Evolutionary conservation across 92 coral and sea anemone genomes (phyloP).

Genomic region (Zoanthus solanderi): DNA sequence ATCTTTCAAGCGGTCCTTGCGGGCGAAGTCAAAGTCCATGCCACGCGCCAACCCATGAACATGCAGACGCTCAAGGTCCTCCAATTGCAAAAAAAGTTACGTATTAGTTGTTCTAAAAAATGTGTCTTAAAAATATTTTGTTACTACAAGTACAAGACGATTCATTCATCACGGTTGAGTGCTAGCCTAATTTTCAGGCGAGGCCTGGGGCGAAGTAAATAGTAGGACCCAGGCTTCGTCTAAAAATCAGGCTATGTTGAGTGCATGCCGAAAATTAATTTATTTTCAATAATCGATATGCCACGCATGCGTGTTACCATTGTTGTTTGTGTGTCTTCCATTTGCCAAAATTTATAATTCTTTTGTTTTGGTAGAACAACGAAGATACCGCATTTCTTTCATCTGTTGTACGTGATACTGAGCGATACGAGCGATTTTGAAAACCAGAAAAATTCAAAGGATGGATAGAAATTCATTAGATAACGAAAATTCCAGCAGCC

Average conservation of each 20-base stretch:
- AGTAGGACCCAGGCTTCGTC: no score
- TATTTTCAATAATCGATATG: background rate
- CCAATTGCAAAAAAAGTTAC: no score
- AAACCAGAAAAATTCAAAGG: background rate
- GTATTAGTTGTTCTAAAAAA: no score
- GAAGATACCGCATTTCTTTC: background rate
- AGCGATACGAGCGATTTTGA: background rate
- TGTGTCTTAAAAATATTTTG: no score
- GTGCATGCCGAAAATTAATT: background rate
- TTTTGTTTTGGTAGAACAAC: slow-evolving; percentile 24
- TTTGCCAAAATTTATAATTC: background rate
- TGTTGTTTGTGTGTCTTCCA: slow-evolving; percentile 27
- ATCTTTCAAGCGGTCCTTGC: no score
- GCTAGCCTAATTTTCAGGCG: no score
- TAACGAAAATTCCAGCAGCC: slow-evolving; percentile 16
- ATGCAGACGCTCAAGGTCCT: no score
- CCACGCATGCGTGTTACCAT: slow-evolving; percentile 41
- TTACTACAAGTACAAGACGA: no score
- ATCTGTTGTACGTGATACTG: background rate
- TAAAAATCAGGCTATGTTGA: background rate
- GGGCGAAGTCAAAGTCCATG: no score
- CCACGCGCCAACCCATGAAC: no score
- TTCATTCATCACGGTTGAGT: no score
- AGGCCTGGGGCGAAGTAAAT: no score
- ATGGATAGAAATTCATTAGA: slow-evolving; percentile 58